Conservation (phyloP, 2,888 invertebrate genomes). For the Podabrus alpinus region DNA sequence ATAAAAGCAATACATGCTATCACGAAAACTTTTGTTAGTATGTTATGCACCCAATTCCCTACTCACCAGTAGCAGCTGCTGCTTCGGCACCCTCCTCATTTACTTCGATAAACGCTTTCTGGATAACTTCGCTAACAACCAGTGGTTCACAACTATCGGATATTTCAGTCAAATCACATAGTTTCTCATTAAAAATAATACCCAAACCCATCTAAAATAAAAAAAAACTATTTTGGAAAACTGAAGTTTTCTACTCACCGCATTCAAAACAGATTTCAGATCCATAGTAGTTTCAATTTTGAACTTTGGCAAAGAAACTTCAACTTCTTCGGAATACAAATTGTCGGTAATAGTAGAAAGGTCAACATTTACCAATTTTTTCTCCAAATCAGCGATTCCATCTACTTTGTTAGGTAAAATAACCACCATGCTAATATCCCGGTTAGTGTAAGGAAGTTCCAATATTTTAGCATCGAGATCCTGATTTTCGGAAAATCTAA, state of each 20-base stretch:
- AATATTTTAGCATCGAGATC: slow-evolving; percentile 66
- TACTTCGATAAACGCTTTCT: slow-evolving; percentile 85
- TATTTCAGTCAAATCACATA: not conserved
- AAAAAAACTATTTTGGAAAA: not conserved
- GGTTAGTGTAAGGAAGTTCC: slow-evolving; percentile 72
- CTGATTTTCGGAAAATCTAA: slow-evolving; percentile 57
- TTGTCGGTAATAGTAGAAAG: slow-evolving; percentile 58
- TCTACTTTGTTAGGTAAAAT: slow-evolving; percentile 71
- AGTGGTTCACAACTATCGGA: slow-evolving; percentile 47
- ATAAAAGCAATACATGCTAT: not conserved
- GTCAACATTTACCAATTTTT: slow-evolving; percentile 62
- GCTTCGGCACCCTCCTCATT: slow-evolving; percentile 89
- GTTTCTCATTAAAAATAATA: not conserved
- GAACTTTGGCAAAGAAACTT: slow-evolving; percentile 77
- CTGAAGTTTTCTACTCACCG: slow-evolving; percentile 59
- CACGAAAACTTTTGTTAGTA: not conserved
- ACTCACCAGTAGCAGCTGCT: slow-evolving; percentile 81
- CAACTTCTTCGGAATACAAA: slow-evolving; percentile 62
- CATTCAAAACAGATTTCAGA: slow-evolving; percentile 62
- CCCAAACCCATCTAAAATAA: not conserved
- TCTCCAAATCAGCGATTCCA: slow-evolving; percentile 67
- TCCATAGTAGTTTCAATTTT: slow-evolving; percentile 75
- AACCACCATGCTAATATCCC: slow-evolving; percentile 73
- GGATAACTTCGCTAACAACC: slow-evolving; percentile 71
- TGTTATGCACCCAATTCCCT: not conserved